Evolutionary conservation across 2,113 vertebrate species (phyloP).

Genomic region (Clarias macrocephalus): DNA sequence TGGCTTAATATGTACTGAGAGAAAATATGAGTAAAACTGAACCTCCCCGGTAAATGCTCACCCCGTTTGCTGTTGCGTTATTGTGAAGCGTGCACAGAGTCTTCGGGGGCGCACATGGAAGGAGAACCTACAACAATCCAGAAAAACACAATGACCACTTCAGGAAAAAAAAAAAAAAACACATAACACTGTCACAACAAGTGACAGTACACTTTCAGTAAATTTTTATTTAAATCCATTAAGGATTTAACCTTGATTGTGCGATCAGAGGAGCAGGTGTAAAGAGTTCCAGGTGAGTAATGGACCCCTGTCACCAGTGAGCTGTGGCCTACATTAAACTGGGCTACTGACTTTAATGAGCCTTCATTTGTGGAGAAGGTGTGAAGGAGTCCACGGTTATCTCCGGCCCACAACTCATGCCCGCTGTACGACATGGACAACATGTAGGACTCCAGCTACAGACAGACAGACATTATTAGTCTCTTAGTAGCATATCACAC

Average conservation of each 20-base stretch:
- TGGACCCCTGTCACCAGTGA: constrained; percentile 85
- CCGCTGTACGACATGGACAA: constrained; percentile 82
- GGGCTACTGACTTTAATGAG: constrained; percentile 69
- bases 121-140: constrained; percentile 75
- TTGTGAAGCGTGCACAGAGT: constrained; percentile 80
- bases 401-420: constrained; percentile 85
- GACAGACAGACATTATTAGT: not conserved
- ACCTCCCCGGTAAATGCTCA: constrained; percentile 54
- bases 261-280: constrained; percentile 85
- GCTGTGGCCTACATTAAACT: constrained; percentile 84
- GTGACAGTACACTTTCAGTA: not conserved
- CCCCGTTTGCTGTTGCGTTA: constrained; percentile 78
- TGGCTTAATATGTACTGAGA: not conserved
- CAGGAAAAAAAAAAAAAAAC: not conserved
- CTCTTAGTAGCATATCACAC: not conserved
- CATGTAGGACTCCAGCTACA: constrained; percentile 83
- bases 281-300: constrained; percentile 78
- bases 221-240: not conserved
- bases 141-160: not conserved
- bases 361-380: constrained; percentile 76
- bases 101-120: constrained; percentile 84
- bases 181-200: not conserved
- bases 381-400: constrained; percentile 80
- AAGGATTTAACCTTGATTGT: constrained; percentile 77
- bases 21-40: not conserved